These are phyloP conservation scores for Triplophysa yarkandensis DNA, from an alignment of 2,797 vertebrate genomes.

Conservation along the genomic window DNA sequence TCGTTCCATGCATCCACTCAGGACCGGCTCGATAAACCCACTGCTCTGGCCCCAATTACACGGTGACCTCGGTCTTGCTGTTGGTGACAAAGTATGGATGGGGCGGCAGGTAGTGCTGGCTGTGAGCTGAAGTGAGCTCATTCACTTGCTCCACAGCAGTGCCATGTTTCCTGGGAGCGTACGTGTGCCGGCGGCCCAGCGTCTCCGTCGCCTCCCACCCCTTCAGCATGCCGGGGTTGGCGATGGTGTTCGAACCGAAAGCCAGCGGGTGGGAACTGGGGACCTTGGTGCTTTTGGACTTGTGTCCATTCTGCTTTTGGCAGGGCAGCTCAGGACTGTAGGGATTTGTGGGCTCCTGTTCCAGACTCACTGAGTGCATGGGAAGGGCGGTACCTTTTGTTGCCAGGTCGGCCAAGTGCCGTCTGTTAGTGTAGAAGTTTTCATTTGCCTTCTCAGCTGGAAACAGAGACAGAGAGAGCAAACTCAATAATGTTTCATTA, in stretches of 20 bases:
- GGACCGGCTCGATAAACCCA: conserved; percentile 14
- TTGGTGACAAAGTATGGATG: conserved; percentile 98
- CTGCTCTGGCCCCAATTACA: conserved; percentile 72
- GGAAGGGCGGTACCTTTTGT: conserved; percentile 88
- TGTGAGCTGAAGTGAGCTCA: conserved; percentile 81
- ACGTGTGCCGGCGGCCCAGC: conserved; percentile 82
- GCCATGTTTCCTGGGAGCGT: conserved; percentile 83
- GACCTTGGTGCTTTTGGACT: conserved; percentile 78
- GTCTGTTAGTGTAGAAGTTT: conserved; percentile 88
- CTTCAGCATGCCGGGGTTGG: conserved; percentile 70
- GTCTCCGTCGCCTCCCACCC: conserved; percentile 87
- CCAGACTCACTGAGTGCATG: conserved; percentile 83
- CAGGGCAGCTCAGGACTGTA: conserved; percentile 82
- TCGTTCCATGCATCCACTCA: conserved; percentile 23
- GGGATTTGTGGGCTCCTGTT: conserved; percentile 83
- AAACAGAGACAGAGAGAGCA: conserved; percentile 36
- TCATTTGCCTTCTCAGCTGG: conserved; percentile 92
- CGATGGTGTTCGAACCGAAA: conserved; percentile 78
- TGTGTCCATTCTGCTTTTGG: conserved; percentile 84
- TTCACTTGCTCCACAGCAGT: conserved; percentile 76
- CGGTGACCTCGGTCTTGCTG: conserved; percentile 99
- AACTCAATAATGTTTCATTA: conserved; percentile 25
- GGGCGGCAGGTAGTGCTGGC: conserved; percentile 85
- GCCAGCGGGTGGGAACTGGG: conserved; percentile 81
- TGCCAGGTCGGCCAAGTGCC: conserved; percentile 84